A percentile compares a stretch with the other conserved stretches of the same genome.
Conservation (phyloP, 1,140 invertebrate species). For the Drosophila saltans region DNA sequence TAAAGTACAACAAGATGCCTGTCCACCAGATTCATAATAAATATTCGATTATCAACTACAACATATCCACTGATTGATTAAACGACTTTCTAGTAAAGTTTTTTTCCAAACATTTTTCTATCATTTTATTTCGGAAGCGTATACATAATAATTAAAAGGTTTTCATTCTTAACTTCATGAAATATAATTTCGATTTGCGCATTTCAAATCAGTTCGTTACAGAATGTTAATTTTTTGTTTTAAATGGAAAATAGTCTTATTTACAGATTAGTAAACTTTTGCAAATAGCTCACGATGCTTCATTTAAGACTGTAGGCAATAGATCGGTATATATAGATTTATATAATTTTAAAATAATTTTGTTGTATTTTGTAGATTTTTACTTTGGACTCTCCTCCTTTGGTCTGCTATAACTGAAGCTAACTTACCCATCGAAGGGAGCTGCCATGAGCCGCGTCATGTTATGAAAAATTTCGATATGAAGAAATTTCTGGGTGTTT, state of each 20-base stretch:
- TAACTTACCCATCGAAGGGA: neutral
- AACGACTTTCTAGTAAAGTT: too few relatives aligned
- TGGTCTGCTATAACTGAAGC: neutral
- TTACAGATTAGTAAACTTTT: too few relatives aligned
- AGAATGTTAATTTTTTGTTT: neutral
- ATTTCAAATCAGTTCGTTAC: neutral
- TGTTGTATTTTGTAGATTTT: neutral
- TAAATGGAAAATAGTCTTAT: too few relatives aligned
- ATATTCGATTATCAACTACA: neutral
- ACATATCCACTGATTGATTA: too few relatives aligned
- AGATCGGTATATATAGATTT: neutral
- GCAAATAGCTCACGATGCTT: neutral
- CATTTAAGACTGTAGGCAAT: neutral
- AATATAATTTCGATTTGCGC: neutral
- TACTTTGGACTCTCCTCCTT: neutral
- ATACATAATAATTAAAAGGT: too few relatives aligned
- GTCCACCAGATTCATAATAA: conserved; percentile 31
- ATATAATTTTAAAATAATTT: neutral
- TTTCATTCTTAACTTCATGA: too few relatives aligned
- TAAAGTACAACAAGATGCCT: conserved; percentile 26
- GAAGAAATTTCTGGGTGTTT: neutral
- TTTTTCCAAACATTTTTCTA: too few relatives aligned
- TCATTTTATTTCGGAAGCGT: too few relatives aligned
- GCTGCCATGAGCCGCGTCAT: neutral
- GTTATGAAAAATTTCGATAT: neutral